These are phyloP conservation scores for Metaphire vulgaris DNA, from an alignment of 1,140 invertebrate genomes.

Conservation along the genomic window DNA sequence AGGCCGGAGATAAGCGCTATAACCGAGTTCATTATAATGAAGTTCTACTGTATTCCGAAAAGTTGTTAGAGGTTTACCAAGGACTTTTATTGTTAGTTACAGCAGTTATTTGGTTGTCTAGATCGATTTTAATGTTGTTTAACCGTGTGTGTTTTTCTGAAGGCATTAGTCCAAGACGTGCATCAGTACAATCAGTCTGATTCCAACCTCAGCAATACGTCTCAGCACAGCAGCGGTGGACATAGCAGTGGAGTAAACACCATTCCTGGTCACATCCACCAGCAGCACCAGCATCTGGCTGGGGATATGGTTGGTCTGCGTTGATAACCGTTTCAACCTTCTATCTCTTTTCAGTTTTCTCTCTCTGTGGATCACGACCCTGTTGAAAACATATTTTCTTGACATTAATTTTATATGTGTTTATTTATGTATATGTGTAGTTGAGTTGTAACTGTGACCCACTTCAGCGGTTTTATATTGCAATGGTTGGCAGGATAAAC, in stretches of 20 bases:
- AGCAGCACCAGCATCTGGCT: background rate
- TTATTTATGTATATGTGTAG: background rate
- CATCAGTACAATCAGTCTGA: constrained; percentile 15
- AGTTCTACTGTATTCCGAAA: too few relatives aligned
- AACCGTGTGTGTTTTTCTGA: too few relatives aligned
- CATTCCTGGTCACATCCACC: background rate
- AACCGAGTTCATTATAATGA: too few relatives aligned
- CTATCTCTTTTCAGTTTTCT: background rate
- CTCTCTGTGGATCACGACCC: background rate
- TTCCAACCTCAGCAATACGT: constrained; percentile 17
- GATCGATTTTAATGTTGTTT: too few relatives aligned
- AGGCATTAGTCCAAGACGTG: background rate
- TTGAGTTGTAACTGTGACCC: too few relatives aligned
- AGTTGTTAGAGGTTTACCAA: too few relatives aligned
- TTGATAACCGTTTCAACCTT: background rate
- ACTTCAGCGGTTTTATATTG: too few relatives aligned
- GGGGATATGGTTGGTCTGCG: background rate
- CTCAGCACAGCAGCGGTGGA: constrained; percentile 18
- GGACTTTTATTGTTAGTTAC: too few relatives aligned
- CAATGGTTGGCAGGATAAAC: constrained; percentile 16
- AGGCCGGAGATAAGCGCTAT: too few relatives aligned
- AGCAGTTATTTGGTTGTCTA: too few relatives aligned
- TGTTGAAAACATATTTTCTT: too few relatives aligned
- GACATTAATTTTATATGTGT: background rate
- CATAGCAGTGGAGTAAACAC: background rate